phyloP scores from a whole-genome alignment of 2,797 vertebrate species.

The Anguilla marmorata region DNA sequence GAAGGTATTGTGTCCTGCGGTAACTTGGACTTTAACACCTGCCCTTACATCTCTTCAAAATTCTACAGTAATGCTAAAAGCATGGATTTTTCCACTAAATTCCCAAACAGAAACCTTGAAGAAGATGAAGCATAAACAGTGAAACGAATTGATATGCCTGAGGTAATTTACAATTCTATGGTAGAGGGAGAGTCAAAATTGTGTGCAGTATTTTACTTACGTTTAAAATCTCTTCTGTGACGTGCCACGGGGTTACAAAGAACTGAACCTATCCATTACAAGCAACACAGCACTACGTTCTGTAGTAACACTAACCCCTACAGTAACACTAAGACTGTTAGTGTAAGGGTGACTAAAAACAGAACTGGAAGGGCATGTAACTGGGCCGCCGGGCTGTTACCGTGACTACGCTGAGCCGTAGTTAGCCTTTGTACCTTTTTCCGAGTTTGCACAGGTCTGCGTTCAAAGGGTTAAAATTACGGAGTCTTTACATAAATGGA shows the following conservation, averaged over 20 bases:
- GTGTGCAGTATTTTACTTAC: not conserved
- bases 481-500: not conserved
- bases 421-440: not conserved
- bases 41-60: not conserved
- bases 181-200: not conserved
- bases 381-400: not conserved
- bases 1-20: constrained; percentile 70
- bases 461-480: not conserved
- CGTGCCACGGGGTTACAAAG: not conserved
- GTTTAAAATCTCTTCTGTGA: not conserved
- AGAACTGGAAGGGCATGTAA: not conserved
- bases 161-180: not conserved
- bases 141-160: not conserved
- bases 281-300: not conserved
- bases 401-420: not conserved
- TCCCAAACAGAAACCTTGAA: not conserved
- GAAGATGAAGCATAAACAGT: not conserved
- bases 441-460: not conserved
- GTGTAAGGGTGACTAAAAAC: not conserved
- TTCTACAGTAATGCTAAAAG: constrained; percentile 61
- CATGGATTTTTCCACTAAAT: constrained; percentile 21
- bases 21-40: constrained; percentile 59
- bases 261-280: not conserved
- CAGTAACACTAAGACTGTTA: not conserved
- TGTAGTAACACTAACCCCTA: not conserved